Percentiles rank a stretch among this genome's conserved stretches.
These are phyloP conservation scores for Oryzias javanicus DNA, from an alignment of 2,113 vertebrate species.

Conservation along the genomic window DNA sequence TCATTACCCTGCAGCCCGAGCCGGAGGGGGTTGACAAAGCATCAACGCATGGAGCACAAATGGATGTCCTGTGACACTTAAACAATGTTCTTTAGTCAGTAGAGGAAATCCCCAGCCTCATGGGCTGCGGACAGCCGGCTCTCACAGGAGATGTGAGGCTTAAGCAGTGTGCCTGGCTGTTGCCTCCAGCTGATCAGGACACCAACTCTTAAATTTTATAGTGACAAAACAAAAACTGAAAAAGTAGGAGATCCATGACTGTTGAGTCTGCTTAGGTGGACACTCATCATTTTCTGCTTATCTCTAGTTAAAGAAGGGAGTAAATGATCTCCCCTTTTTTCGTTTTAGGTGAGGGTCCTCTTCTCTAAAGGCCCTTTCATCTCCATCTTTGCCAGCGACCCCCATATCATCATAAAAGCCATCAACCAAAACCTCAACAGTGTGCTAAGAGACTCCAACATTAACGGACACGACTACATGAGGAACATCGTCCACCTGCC, in stretches of 20 bases:
- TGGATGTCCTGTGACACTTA: slow-evolving; percentile 70
- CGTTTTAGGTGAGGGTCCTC: slow-evolving; percentile 86
- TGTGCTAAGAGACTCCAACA: slow-evolving; percentile 96
- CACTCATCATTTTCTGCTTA: background rate
- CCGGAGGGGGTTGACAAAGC: slow-evolving; percentile 43
- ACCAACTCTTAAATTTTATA: slow-evolving; percentile 19
- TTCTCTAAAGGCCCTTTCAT: slow-evolving; percentile 98
- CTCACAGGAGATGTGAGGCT: slow-evolving; percentile 36
- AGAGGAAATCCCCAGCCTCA: slow-evolving; percentile 65
- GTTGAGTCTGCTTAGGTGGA: background rate
- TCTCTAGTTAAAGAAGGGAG: no score
- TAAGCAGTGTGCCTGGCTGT: slow-evolving; percentile 16
- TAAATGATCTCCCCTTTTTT: slow-evolving; percentile 1
- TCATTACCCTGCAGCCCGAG: slow-evolving; percentile 21
- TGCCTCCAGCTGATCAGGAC: slow-evolving; percentile 4
- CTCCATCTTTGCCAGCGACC: slow-evolving; percentile 97
- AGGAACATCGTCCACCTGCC: slow-evolving; percentile 96
- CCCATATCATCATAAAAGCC: slow-evolving; percentile 98
- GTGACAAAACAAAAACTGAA: slow-evolving; percentile 5
- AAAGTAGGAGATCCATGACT: background rate
- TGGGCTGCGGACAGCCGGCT: slow-evolving; percentile 37
- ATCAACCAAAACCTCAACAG: slow-evolving; percentile 99
- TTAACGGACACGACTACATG: slow-evolving; percentile 99
- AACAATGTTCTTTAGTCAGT: slow-evolving; percentile 48
- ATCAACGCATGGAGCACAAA: slow-evolving; percentile 54